Evolutionary conservation across 2,113 vertebrate genomes (phyloP).

Genomic region (Brachyhypopomus gauderio): DNA sequence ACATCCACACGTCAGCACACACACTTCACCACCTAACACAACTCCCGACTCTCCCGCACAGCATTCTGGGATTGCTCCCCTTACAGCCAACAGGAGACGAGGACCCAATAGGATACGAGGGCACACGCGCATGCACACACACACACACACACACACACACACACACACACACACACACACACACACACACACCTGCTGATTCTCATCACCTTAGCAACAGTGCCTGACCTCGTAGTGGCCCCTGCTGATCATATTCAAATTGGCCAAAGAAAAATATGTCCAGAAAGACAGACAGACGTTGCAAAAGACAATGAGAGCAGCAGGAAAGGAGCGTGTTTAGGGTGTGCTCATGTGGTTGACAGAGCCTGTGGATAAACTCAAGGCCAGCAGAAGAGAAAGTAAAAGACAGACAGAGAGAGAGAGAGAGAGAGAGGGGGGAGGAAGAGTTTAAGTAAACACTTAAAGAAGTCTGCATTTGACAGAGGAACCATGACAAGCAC

Average conservation of each 20-base stretch:
- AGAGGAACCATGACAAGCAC: slow-evolving; percentile 87
- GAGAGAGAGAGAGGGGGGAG: slow-evolving; percentile 75
- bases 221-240: slow-evolving; percentile 81
- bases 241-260: slow-evolving; percentile 81
- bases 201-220: slow-evolving; percentile 74
- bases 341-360: slow-evolving; percentile 87
- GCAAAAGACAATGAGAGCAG: slow-evolving; percentile 45
- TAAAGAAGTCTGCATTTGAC: slow-evolving; percentile 80
- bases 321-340: slow-evolving; percentile 67
- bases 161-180: slow-evolving; percentile 30
- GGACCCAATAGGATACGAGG: slow-evolving; percentile 6
- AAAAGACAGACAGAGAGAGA: slow-evolving; percentile 52
- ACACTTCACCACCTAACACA: slow-evolving; percentile 38
- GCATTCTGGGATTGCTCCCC: slow-evolving; percentile 65
- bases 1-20: too few species aligned
- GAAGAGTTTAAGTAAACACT: slow-evolving; percentile 37
- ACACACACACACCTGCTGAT: slow-evolving; percentile 14
- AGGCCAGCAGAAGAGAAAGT: slow-evolving; percentile 88
- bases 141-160: slow-evolving; percentile 24
- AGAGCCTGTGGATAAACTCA: slow-evolving; percentile 84
- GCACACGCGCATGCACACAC: slow-evolving; percentile 21
- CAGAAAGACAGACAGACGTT: slow-evolving; percentile 56
- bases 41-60: slow-evolving; percentile 56
- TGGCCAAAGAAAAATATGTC: slow-evolving; percentile 68
- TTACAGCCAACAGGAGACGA: slow-evolving; percentile 27